Percentiles rank a stretch among this genome's conserved stretches.
phyloP scores from a whole-genome alignment of 2,888 invertebrate genomes.

The Pycnomerus fuliginosus region DNA sequence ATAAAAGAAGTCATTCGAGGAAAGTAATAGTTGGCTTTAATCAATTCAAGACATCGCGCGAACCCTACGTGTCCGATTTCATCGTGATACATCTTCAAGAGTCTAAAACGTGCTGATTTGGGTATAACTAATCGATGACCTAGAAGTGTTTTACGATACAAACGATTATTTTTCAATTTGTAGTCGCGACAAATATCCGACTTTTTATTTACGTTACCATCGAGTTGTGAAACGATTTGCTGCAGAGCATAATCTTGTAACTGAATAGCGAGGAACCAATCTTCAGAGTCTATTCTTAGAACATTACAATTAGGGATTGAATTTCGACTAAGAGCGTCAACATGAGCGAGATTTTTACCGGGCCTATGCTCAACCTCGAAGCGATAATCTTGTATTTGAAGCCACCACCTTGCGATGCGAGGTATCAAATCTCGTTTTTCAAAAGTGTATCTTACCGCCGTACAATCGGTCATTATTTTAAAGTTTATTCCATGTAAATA shows the following conservation, averaged over 20 bases:
- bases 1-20: no score
- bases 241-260: slow-evolving; percentile 25
- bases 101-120: slow-evolving; percentile 30
- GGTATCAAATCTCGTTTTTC: slow-evolving; percentile 29
- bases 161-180: slow-evolving; percentile 1
- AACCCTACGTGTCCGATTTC: slow-evolving; percentile 40
- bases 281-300: slow-evolving; percentile 25
- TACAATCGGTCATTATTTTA: slow-evolving; percentile 29
- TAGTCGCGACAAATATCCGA: background rate
- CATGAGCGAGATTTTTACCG: slow-evolving; percentile 26
- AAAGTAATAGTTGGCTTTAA: no score
- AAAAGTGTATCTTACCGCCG: slow-evolving; percentile 26
- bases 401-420: slow-evolving; percentile 30
- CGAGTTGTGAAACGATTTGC: slow-evolving; percentile 8
- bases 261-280: slow-evolving; percentile 32
- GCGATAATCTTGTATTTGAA: slow-evolving; percentile 28
- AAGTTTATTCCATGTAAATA: slow-evolving; percentile 26
- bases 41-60: no score
- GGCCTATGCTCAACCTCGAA: slow-evolving; percentile 23
- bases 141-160: slow-evolving; percentile 8
- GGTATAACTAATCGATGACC: slow-evolving; percentile 36
- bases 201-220: background rate
- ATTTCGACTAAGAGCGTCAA: slow-evolving; percentile 24
- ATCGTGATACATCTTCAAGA: slow-evolving; percentile 38
- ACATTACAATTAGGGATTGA: background rate